Evolutionary conservation across 1,140 invertebrate genomes (phyloP), one percentile per base, ranked within the genome.

Genomic region (Drosophila melanica): DNA sequence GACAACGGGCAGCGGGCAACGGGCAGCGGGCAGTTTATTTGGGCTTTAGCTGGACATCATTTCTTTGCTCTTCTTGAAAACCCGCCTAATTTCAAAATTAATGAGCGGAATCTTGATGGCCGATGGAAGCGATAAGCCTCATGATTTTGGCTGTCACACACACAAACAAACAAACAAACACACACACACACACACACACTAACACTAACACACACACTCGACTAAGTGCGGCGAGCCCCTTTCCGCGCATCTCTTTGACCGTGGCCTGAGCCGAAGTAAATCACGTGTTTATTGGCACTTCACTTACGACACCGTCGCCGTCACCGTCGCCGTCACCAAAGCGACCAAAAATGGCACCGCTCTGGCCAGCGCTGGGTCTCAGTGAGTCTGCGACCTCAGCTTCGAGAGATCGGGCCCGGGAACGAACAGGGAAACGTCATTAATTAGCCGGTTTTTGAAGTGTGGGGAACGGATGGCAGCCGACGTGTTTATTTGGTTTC

Each of bases 21-120:
- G 33, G 33, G 1, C 42, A 16, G 4, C 39, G 42, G 47, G 30
- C 77, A 58, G 68, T 81, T 81, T 77, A 86, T 75, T 87, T 57
- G 68, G 80, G 58, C 50, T 78, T 82, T 77, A 77, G 77, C 47
- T 81, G 81, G 81, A 81, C 77, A 77, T 86, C 70, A 86, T 78
- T 81, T 87, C 73, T 79, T 71, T 68, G 57, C 74, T 65, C 69
- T 82, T 85, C 81, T 86, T 78, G 79, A 90, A 85, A 90, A 86
- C 79, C 82, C 85, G 90, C 85, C 90, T 91, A 91, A 91, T 91
- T 91, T 91, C 89, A 89, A 90, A 91, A 91, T 91, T 91, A 91
- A 91, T 91, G 90, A 91, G 86, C 90, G 90, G 81, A 81, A 91
- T 91, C 87, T 91, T 91, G 86, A 91, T 91, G 82, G 81, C 86